A percentile compares a stretch with the other conserved stretches of the same genome.
These are phyloP conservation scores for Numenius arquata DNA, from an alignment of 2,113 vertebrate genomes.

Conservation along the genomic window DNA sequence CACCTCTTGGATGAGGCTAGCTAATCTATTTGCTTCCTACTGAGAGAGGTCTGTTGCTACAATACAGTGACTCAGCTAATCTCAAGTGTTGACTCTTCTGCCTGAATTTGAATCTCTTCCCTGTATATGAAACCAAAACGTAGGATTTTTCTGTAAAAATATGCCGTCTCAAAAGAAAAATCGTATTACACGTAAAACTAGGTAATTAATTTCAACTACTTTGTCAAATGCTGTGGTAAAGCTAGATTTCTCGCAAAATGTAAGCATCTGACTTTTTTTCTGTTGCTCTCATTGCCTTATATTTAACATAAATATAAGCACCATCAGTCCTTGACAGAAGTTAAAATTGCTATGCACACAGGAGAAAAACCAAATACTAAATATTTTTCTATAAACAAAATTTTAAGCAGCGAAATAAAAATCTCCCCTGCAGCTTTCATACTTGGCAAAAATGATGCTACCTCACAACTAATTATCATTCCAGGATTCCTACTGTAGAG, in stretches of 20 bases:
- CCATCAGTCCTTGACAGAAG: neutral
- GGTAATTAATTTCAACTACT: neutral
- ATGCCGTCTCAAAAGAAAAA: neutral
- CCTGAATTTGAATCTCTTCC: neutral
- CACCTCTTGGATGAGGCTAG: neutral
- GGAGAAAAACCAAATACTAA: neutral
- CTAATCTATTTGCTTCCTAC: neutral
- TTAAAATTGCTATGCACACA: neutral
- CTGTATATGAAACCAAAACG: neutral
- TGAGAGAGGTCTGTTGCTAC: neutral
- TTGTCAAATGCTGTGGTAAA: neutral
- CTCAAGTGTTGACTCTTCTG: neutral
- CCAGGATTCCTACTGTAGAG: neutral
- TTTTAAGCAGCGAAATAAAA: neutral
- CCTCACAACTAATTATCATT: too few species aligned
- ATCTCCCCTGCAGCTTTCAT: neutral
- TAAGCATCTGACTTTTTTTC: neutral
- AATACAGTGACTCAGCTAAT: slow-evolving; percentile 24
- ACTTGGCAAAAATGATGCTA: neutral
- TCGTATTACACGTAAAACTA: neutral
- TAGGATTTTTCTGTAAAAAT: neutral
- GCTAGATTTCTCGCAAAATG: neutral
- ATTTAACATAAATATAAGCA: neutral
- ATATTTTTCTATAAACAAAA: neutral
- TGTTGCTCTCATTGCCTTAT: neutral